A percentile compares a stretch with the other conserved stretches of the same genome.
Evolutionary conservation across 2,888 invertebrate genomes (phyloP).

Genomic region (Patella pellucida): DNA sequence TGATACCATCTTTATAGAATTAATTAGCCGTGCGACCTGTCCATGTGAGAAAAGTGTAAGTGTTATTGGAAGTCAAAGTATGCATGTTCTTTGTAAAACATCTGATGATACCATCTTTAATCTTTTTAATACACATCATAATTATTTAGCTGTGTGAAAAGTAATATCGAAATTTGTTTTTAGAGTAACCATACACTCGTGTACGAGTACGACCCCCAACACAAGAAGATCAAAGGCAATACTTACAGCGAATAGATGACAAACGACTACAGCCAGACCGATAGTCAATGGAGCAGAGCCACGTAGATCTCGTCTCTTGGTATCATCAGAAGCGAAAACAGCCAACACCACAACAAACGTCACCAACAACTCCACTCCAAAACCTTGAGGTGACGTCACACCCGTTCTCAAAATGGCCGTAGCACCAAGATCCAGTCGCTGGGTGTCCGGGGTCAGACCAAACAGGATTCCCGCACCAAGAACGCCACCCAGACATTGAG

Average conservation of each 20-base stretch:
- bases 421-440: slow-evolving; percentile 91
- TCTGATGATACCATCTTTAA: too few relatives aligned
- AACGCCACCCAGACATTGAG: slow-evolving; percentile 93
- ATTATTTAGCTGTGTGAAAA: too few relatives aligned
- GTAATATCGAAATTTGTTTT: too few relatives aligned
- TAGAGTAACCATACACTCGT: too few relatives aligned
- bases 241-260: slow-evolving; percentile 89
- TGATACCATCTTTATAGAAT: too few relatives aligned
- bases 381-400: slow-evolving; percentile 43
- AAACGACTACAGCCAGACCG: slow-evolving; percentile 87
- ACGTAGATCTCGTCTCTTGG: slow-evolving; percentile 82
- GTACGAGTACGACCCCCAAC: too few relatives aligned
- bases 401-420: slow-evolving; percentile 65
- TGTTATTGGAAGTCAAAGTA: too few relatives aligned
- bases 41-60: too few relatives aligned
- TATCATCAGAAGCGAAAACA: slow-evolving; percentile 86
- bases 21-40: too few relatives aligned
- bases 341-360: slow-evolving; percentile 89
- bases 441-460: slow-evolving; percentile 59
- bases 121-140: too few relatives aligned
- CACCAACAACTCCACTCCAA: slow-evolving; percentile 86
- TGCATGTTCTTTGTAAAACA: too few relatives aligned
- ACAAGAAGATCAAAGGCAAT: neutral
- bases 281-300: slow-evolving; percentile 86
- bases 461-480: slow-evolving; percentile 91